phyloP scores from a whole-genome alignment of 2,113 vertebrate genomes.

The Dermatemys mawii region DNA sequence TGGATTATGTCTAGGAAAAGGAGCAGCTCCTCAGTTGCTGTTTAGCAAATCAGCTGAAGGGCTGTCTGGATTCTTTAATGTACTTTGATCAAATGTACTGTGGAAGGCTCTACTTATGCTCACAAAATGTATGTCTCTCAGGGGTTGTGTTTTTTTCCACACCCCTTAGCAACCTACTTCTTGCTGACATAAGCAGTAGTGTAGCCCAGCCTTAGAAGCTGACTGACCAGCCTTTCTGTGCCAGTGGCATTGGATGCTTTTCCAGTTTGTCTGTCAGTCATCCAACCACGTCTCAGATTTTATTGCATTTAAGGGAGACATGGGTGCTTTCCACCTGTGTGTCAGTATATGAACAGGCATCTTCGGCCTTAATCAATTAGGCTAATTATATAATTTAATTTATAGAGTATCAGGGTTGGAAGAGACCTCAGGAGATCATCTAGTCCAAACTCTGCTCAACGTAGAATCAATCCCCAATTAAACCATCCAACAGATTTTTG shows the following conservation, averaged over 20 bases:
- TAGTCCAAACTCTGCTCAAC: too few species aligned
- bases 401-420: too few species aligned
- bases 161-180: too few species aligned
- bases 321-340: neutral
- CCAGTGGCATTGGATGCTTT: neutral
- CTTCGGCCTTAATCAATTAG: neutral
- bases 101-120: too few species aligned
- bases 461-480: too few species aligned
- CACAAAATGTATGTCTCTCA: too few species aligned
- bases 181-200: too few species aligned
- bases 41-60: neutral
- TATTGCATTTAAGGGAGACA: neutral
- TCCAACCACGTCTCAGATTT: neutral
- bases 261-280: neutral
- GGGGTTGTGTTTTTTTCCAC: too few species aligned
- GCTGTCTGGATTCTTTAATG: neutral
- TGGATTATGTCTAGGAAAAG: neutral
- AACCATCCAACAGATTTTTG: too few species aligned
- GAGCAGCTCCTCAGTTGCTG: too few species aligned
- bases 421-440: too few species aligned
- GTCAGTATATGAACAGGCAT: neutral
- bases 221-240: neutral
- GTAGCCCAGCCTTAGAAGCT: neutral
- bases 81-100: neutral
- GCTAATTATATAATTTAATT: too few species aligned